Conservation (phyloP, 2,888 invertebrate species). For the Auanema freiburgensis region DNA sequence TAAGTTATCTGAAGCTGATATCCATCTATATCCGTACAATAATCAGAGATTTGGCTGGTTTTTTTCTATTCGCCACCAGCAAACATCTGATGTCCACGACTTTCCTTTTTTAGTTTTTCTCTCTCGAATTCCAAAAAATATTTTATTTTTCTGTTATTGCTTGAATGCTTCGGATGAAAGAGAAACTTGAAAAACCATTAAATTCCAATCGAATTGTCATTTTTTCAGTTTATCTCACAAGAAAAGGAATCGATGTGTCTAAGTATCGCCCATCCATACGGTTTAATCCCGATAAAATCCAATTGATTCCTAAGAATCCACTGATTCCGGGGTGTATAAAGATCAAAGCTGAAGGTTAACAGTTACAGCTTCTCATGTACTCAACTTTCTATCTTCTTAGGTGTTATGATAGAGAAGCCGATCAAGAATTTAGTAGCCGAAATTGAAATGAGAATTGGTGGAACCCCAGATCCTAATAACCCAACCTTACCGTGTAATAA, state of each 20-base stretch:
- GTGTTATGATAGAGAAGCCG: constrained; percentile 55
- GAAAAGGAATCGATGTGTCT: constrained; percentile 61
- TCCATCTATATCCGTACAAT: too few species aligned
- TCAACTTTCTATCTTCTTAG: constrained; percentile 7
- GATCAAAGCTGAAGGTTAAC: constrained; percentile 58
- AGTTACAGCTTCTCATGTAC: background rate
- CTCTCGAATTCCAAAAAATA: constrained; percentile 1
- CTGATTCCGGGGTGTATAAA: constrained; percentile 64
- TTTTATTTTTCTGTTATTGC: constrained; percentile 9
- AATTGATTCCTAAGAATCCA: constrained; percentile 63
- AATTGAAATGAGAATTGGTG: constrained; percentile 62
- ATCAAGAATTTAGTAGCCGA: constrained; percentile 61
- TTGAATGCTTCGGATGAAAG: background rate
- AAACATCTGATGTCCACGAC: too few species aligned
- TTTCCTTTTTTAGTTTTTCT: background rate
- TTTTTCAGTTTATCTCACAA: constrained; percentile 58
- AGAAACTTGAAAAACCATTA: too few species aligned
- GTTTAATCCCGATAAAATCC: constrained; percentile 63
- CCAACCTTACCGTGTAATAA: constrained; percentile 62
- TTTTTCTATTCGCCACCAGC: too few species aligned
- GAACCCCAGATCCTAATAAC: constrained; percentile 62
- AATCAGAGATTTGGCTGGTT: too few species aligned
- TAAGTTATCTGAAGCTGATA: too few species aligned
- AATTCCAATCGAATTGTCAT: too few species aligned
- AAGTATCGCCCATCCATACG: constrained; percentile 61